A percentile compares a stretch with the other conserved stretches of the same genome.
Evolutionary conservation across 2,113 vertebrate genomes (phyloP).

Genomic region (Burhinus bistriatus): DNA sequence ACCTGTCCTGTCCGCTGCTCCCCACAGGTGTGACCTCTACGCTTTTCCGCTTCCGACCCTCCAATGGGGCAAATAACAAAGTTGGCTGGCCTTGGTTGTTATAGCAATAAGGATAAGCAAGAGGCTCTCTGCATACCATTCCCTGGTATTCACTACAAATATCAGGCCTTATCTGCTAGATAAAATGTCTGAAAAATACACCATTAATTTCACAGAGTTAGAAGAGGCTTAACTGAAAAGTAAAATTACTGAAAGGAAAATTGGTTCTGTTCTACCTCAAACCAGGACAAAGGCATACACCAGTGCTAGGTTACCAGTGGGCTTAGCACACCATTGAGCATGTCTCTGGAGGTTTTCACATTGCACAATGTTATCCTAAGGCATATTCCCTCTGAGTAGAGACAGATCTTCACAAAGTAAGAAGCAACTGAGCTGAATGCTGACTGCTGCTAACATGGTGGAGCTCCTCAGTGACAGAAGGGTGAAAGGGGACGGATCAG

Average conservation of each 20-base stretch:
- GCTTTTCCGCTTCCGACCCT: not conserved
- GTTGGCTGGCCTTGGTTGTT: not conserved
- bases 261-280: not conserved
- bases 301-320: not conserved
- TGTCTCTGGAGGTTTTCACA: not conserved
- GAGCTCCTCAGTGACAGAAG: not conserved
- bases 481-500: not conserved
- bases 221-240: not conserved
- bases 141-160: not conserved
- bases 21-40: not conserved
- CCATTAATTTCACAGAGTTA: not conserved
- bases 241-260: not conserved
- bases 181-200: not conserved
- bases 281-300: not conserved
- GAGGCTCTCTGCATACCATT: not conserved
- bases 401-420: not conserved
- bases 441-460: not conserved
- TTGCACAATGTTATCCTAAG: not conserved
- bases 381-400: not conserved
- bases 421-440: not conserved
- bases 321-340: fast-evolving
- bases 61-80: not conserved
- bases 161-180: not conserved
- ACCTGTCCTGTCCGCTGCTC: not conserved
- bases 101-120: not conserved